phyloP scores from a whole-genome alignment of 2,113 vertebrate species.

The Chrysemys picta region DNA sequence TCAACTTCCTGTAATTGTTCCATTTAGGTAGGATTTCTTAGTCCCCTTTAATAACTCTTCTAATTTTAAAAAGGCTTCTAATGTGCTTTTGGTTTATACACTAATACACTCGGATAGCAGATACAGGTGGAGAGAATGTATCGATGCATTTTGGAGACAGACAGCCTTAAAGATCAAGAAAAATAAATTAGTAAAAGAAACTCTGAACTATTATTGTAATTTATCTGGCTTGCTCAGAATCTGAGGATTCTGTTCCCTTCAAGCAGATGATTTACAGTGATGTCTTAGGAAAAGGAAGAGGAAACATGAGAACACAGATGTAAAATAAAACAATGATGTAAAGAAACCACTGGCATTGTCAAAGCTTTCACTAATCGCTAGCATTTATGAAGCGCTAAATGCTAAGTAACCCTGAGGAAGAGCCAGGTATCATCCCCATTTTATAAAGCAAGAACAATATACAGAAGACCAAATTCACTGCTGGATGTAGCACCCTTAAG shows the following conservation, averaged over 20 bases:
- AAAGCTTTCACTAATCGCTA: background rate
- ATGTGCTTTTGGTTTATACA: conserved; percentile 33
- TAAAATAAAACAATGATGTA: conserved; percentile 53
- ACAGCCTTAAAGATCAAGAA: conserved; percentile 31
- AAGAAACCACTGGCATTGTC: background rate
- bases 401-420: background rate
- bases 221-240: conserved; percentile 32
- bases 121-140: conserved; percentile 45
- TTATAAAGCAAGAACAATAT: background rate
- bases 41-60: conserved; percentile 59
- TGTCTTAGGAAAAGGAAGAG: conserved; percentile 76
- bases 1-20: conserved; percentile 85
- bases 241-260: conserved; percentile 28
- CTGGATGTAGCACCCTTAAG: background rate
- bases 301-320: conserved; percentile 75
- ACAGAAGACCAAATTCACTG: background rate
- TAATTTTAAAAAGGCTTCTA: background rate
- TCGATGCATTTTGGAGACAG: background rate
- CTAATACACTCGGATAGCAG: conserved; percentile 48
- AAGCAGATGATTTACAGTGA: conserved; percentile 53
- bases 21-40: conserved; percentile 79
- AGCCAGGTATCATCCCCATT: background rate
- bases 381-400: background rate
- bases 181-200: conserved; percentile 57
- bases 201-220: conserved; percentile 54